A percentile compares a stretch with the other conserved stretches of the same genome.
Evolutionary conservation across 2,888 invertebrate species (phyloP).

Genomic region (Dicranocentrus wangi): DNA sequence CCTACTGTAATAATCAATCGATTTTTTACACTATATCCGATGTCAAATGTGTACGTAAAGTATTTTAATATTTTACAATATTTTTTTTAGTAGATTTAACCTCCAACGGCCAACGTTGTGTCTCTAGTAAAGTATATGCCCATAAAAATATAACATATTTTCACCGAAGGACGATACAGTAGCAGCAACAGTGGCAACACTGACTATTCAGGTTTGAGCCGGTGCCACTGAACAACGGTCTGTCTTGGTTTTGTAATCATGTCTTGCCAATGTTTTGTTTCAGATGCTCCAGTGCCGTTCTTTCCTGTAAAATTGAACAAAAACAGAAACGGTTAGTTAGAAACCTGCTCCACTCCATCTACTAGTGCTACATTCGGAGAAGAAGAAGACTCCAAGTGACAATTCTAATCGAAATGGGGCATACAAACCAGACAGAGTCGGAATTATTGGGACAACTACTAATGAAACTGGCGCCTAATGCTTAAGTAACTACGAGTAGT

Average conservation of each 20-base stretch:
- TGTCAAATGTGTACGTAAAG: background rate
- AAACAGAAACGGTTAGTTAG: too few species aligned
- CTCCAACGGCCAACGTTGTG: conserved; percentile 1
- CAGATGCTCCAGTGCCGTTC: conserved; percentile 94
- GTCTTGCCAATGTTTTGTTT: conserved; percentile 98
- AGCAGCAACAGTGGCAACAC: conserved; percentile 28
- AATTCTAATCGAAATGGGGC: too few species aligned
- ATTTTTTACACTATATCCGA: background rate
- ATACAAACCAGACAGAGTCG: too few species aligned
- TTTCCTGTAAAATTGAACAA: conserved; percentile 88
- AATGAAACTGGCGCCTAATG: too few species aligned
- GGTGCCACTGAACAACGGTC: conserved; percentile 97
- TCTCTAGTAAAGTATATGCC: conserved; percentile 17
- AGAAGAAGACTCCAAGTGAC: too few species aligned
- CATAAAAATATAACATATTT: conserved; percentile 60
- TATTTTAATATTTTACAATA: background rate
- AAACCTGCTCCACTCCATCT: too few species aligned
- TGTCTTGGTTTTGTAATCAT: conserved; percentile 98
- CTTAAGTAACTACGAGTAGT: too few species aligned
- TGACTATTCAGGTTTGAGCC: conserved; percentile 90
- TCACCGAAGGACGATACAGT: conserved; percentile 56
- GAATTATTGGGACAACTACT: too few species aligned
- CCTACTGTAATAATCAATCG: background rate
- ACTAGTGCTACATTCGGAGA: too few species aligned
- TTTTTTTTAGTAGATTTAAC: background rate